Base-by-base conservation (phyloP, 1,140 invertebrate species). In the Lepidurus couesii region DNA sequence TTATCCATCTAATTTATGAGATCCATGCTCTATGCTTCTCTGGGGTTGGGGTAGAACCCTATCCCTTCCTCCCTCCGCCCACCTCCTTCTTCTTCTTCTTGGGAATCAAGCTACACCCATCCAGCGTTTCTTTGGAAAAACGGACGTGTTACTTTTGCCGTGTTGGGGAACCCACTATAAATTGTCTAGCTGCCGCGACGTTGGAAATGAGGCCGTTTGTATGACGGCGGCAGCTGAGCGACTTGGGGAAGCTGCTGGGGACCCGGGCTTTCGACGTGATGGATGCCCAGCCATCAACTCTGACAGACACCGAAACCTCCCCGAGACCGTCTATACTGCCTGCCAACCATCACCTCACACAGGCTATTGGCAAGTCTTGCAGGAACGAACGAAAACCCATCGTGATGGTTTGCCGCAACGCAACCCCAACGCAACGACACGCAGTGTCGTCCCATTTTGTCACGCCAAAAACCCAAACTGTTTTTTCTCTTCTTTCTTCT, bases 121-220 rank as follows among this genome's bases (percentile, higher is more conserved):
- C n/a, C 53, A 9, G 9, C 53, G 53, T 65, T 65, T 65, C 53
- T 65, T 65, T 47, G 45, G 53, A 7, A 65, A 65, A 79, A 79
- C 78, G 78, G 78, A 79, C 78, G 78, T 79, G 78, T 75, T 79
- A 79, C 78, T 79, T 74, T 79, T 42, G 78, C 75, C 78, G 34
- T 47, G 47, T 74, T 74, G 73, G 75, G 34, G 73, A 75, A 75
- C 73, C 78, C 42, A 75, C 78, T 75, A 79, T 79, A 79, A 79
- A 79, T 79, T 79, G 78, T 42, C 43, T 45, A 47, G 47, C 47
- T 53, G 53, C 44, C 78, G 78, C 74, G 78, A 79, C 75, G 76
- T 65, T 75, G 73, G 73, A 79, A 79, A 79, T 79, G 73, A 79
- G 78, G 78, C 78, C 74, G 78, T 79, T 79, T 79, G 78, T 79